phyloP scores from a whole-genome alignment of 1,140 invertebrate species.

The Caenorhabditis tropicalis region DNA sequence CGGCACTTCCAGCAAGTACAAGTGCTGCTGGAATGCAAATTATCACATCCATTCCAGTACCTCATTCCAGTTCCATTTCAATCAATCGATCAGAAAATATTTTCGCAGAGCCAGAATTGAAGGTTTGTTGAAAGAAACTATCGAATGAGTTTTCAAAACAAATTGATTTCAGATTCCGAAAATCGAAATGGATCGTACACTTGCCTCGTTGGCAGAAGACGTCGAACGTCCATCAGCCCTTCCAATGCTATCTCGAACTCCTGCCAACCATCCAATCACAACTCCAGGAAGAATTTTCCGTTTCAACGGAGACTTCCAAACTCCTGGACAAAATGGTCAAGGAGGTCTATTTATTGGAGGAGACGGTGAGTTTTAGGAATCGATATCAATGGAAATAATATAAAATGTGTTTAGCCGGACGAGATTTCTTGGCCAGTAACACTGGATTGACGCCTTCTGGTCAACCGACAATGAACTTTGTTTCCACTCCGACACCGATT shows the following conservation, averaged over 20 bases:
- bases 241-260: constrained; percentile 1
- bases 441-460: constrained; percentile 46
- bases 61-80: background rate
- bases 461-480: constrained; percentile 42
- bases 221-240: constrained; percentile 1
- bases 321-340: background rate
- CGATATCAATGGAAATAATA: background rate
- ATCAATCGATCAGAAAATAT: constrained; percentile 28
- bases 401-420: background rate
- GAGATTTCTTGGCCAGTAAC: constrained; percentile 4
- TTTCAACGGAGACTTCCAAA: background rate
- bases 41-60: background rate
- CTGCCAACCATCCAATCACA: background rate
- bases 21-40: constrained; percentile 1
- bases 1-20: background rate
- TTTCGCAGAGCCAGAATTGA: constrained; percentile 40
- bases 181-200: constrained; percentile 47
- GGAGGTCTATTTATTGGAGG: background rate
- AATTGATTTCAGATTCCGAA: constrained; percentile 42
- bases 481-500: constrained; percentile 45
- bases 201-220: constrained; percentile 8
- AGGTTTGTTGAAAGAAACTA: constrained; percentile 8
- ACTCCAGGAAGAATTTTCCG: constrained; percentile 5
- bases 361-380: background rate
- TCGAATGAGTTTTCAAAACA: background rate